These are phyloP conservation scores for Cyprinodon tularosa DNA, from an alignment of 2,113 vertebrate species.

Conservation along the genomic window DNA sequence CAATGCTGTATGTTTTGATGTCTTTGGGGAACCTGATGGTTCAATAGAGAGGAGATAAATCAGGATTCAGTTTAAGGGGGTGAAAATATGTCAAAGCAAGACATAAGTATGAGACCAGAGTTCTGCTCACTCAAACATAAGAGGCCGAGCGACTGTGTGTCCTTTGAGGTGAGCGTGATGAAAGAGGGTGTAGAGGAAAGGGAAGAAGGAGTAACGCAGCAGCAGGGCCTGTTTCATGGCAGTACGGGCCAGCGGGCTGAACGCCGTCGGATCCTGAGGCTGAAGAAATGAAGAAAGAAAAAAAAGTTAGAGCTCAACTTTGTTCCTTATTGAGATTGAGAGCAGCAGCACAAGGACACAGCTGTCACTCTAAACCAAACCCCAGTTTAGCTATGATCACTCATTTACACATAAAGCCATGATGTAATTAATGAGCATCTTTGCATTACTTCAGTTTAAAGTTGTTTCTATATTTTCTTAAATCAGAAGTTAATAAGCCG, in stretches of 20 bases:
- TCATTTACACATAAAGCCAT: too few species aligned
- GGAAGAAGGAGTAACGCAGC: slow-evolving; percentile 87
- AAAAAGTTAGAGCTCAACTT: background rate
- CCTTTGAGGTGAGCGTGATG: slow-evolving; percentile 84
- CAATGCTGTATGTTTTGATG: slow-evolving; percentile 76
- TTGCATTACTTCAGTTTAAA: too few species aligned
- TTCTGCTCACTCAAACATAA: slow-evolving; percentile 86
- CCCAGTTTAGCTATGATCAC: too few species aligned
- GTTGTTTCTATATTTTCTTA: too few species aligned
- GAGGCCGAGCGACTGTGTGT: slow-evolving; percentile 83
- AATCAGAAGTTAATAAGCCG: too few species aligned
- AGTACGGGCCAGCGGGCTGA: slow-evolving; percentile 75
- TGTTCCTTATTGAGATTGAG: background rate
- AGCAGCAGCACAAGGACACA: background rate
- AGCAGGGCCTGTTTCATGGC: slow-evolving; percentile 86
- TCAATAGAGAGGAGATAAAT: background rate
- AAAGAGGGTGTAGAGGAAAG: slow-evolving; percentile 89
- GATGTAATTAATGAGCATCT: too few species aligned
- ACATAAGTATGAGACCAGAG: background rate
- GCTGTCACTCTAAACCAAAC: too few species aligned
- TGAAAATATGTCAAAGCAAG: too few species aligned
- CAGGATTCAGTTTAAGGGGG: background rate
- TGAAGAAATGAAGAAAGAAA: slow-evolving; percentile 37
- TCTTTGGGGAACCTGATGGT: slow-evolving; percentile 83
- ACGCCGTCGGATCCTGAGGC: slow-evolving; percentile 85